These are phyloP conservation scores for Protophormia terraenovae DNA, from an alignment of 2,888 invertebrate genomes.

Conservation along the genomic window DNA sequence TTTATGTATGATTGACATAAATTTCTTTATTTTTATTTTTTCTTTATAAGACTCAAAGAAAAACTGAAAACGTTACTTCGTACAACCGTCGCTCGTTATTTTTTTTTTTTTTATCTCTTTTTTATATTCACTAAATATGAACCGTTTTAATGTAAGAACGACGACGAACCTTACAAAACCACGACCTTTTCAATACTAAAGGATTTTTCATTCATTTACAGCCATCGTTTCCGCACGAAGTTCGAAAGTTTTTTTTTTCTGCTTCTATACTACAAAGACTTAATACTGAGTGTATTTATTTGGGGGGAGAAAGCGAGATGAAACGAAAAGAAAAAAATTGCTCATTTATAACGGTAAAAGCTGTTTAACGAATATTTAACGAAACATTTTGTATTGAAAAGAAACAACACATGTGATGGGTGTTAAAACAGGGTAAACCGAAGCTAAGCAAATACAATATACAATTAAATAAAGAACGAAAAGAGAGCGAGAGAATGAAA, in stretches of 20 bases:
- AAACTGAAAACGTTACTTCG: conserved; percentile 31
- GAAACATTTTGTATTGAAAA: conserved; percentile 33
- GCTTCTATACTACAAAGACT: conserved; percentile 1
- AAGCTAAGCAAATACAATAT: not conserved
- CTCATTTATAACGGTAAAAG: conserved; percentile 44
- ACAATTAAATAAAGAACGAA: too few species aligned
- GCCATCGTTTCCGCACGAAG: conserved; percentile 62
- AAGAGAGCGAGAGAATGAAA: not conserved
- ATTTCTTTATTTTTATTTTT: conserved; percentile 5
- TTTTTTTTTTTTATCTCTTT: conserved; percentile 28
- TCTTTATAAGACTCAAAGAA: not conserved
- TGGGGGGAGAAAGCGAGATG: conserved; percentile 9
- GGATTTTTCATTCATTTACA: conserved; percentile 76
- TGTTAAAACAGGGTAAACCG: conserved; percentile 27
- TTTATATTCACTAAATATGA: conserved; percentile 1
- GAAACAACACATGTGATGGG: conserved; percentile 30
- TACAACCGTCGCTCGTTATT: conserved; percentile 51
- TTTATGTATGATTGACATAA: not conserved
- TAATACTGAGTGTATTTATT: conserved; percentile 12
- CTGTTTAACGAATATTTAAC: conserved; percentile 61
- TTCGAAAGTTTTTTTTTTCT: conserved; percentile 27
- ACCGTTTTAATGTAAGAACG: conserved; percentile 68
- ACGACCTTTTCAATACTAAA: conserved; percentile 81
- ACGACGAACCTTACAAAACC: conserved; percentile 80
- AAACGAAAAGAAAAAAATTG: conserved; percentile 31